A percentile compares a stretch with the other conserved stretches of the same genome.
phyloP scores from a whole-genome alignment of 2,888 invertebrate species.

The Minunthozetes semirufus region DNA sequence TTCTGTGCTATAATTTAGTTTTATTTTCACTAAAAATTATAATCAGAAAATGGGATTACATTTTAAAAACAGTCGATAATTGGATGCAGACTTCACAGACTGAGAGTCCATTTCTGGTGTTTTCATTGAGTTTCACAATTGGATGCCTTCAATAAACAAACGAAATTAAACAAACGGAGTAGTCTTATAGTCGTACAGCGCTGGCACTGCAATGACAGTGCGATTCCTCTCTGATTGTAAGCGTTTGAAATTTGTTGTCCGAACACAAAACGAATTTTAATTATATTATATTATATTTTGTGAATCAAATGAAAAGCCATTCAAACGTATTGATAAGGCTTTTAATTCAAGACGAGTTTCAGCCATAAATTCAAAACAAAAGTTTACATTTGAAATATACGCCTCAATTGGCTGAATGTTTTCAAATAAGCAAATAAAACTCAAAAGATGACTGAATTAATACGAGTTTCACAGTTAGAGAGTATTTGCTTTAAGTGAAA shows the following conservation, averaged over 20 bases:
- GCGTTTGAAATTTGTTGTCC: constrained; percentile 1
- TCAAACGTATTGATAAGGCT: constrained; percentile 18
- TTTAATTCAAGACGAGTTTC: neutral
- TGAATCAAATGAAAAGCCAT: constrained; percentile 8
- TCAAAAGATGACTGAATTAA: no score
- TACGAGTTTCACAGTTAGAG: no score
- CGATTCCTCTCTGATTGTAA: neutral
- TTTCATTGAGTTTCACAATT: neutral
- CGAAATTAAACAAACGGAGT: neutral
- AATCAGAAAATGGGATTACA: no score
- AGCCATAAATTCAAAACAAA: neutral
- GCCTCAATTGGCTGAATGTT: neutral
- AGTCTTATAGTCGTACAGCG: no score
- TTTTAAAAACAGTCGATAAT: no score
- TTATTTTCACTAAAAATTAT: neutral
- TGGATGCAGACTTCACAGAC: no score
- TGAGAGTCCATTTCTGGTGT: no score
- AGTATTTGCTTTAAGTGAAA: no score
- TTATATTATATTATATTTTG: neutral
- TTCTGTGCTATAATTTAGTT: neutral
- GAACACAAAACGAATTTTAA: constrained; percentile 19
- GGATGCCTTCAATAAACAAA: neutral
- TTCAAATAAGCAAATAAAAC: no score
- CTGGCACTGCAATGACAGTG: neutral
- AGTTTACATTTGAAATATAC: neutral